Percentiles rank a stretch among this genome's conserved stretches.
phyloP scores from a whole-genome alignment of 2,797 vertebrate genomes.

The Gorsachius magnificus region DNA sequence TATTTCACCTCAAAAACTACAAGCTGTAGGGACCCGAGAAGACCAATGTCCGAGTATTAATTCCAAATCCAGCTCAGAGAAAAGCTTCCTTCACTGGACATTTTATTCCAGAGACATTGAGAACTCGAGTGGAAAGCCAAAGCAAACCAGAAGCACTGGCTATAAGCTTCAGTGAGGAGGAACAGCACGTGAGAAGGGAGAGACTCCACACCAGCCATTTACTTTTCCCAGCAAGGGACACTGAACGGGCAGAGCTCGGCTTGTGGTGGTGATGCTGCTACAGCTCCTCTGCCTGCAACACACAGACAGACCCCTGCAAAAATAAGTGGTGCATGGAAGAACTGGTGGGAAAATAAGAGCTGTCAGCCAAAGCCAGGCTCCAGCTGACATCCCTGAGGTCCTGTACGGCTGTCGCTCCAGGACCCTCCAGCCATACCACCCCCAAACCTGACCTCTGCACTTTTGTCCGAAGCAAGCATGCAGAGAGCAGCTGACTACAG shows the following conservation, averaged over 20 bases:
- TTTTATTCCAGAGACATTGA: neutral
- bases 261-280: neutral
- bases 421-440: neutral
- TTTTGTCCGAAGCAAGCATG: fast-evolving
- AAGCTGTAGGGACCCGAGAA: neutral
- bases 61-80: neutral
- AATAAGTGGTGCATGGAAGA: neutral
- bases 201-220: neutral
- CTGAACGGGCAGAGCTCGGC: neutral
- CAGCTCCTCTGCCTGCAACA: neutral
- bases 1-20: neutral
- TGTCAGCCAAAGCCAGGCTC: neutral
- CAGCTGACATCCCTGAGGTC: neutral
- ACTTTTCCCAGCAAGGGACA: neutral
- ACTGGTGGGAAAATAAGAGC: neutral
- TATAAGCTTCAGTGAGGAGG: neutral
- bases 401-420: neutral
- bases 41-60: neutral
- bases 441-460: constrained; percentile 2
- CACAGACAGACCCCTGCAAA: neutral
- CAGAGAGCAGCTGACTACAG: constrained; percentile 20
- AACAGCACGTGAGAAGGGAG: fast-evolving
- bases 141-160: neutral
- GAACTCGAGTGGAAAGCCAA: neutral
- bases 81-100: neutral